These are phyloP conservation scores for Casuarius casuarius DNA, from an alignment of 2,113 vertebrate species.

Conservation along the genomic window DNA sequence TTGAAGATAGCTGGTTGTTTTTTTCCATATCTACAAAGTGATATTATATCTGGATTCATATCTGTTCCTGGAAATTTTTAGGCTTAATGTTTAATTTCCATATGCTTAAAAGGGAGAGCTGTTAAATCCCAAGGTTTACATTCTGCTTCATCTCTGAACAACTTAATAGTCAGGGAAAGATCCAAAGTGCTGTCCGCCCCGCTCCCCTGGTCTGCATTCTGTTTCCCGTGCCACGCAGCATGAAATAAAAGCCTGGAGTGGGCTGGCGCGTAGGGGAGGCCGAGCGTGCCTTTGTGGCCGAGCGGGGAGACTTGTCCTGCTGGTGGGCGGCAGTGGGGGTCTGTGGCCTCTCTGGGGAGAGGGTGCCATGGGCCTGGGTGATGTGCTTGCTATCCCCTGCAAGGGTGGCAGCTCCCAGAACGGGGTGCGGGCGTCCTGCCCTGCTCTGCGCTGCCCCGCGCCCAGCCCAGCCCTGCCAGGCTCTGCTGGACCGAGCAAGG, in stretches of 20 bases:
- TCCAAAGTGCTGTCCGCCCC: not conserved
- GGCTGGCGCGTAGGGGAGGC: not conserved
- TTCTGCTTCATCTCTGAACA: not conserved
- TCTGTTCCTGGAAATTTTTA: conserved; percentile 42
- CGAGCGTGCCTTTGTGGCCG: not conserved
- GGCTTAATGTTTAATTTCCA: conserved; percentile 58
- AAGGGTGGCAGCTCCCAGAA: too few relatives aligned
- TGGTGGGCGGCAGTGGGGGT: too few relatives aligned
- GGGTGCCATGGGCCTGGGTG: too few relatives aligned
- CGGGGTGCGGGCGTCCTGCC: too few relatives aligned
- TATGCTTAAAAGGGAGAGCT: conserved; percentile 38
- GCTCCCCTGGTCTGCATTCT: not conserved
- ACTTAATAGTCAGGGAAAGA: not conserved
- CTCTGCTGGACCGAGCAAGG: too few relatives aligned
- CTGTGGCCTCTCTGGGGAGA: too few relatives aligned
- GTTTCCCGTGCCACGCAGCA: conserved; percentile 25
- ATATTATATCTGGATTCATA: conserved; percentile 49
- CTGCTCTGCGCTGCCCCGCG: too few relatives aligned
- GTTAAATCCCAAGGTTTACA: not conserved
- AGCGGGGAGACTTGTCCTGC: too few relatives aligned
- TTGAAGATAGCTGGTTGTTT: conserved; percentile 18
- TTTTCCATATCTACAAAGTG: conserved; percentile 51
- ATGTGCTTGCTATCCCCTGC: too few relatives aligned
- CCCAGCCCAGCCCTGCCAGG: too few relatives aligned
- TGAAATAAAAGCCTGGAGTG: conserved; percentile 22